Percentiles rank a stretch among this genome's conserved stretches.
phyloP scores from a whole-genome alignment of 2,888 invertebrate species.

The Acleris literana region DNA sequence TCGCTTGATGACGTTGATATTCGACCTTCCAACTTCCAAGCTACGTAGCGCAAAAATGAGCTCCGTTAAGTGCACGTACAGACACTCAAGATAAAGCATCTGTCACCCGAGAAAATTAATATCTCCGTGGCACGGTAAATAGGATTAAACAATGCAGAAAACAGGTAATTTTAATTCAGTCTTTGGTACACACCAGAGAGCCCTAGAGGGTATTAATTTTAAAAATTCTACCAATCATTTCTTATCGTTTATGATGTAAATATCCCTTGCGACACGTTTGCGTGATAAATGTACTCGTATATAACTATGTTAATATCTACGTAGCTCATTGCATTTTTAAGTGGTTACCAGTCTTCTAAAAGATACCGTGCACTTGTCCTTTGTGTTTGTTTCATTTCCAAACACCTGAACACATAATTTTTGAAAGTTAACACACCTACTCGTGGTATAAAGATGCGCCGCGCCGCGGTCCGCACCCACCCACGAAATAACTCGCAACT shows the following conservation, averaged over 20 bases:
- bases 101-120: conserved; percentile 30
- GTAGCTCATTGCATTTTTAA: not conserved
- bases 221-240: conserved; percentile 25
- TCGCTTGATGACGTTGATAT: not conserved
- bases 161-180: conserved; percentile 29
- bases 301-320: not conserved
- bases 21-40: not conserved
- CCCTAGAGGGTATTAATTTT: conserved; percentile 21
- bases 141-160: conserved; percentile 30
- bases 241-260: conserved; percentile 24
- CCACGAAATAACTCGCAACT: conserved; percentile 47
- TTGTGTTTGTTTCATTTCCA: conserved; percentile 31
- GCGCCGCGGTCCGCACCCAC: conserved; percentile 47
- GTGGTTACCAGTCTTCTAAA: conserved; percentile 1
- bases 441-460: conserved; percentile 42
- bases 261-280: conserved; percentile 17
- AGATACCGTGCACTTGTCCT: not conserved
- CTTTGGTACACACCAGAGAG: conserved; percentile 18
- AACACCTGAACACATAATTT: conserved; percentile 37
- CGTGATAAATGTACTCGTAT: not conserved
- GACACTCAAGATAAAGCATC: conserved; percentile 27
- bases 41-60: conserved; percentile 9
- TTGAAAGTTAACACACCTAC: conserved; percentile 31
- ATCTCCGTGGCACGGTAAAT: conserved; percentile 28
- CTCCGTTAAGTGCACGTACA: conserved; percentile 21